Conservation (phyloP, 2,888 invertebrate species). For the Pseudoips prasinana region DNA sequence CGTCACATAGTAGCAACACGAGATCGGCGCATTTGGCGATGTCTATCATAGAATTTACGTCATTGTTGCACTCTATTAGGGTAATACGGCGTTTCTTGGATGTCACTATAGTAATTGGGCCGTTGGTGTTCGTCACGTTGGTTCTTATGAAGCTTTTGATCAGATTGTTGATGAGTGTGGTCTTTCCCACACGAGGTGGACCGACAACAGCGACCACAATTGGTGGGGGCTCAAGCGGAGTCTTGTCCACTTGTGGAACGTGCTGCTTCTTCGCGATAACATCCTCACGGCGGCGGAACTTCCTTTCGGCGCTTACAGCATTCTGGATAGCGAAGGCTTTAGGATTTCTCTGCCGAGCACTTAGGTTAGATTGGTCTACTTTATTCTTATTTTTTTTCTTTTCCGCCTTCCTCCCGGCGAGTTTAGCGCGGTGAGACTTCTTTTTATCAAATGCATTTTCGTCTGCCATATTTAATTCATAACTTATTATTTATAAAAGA, state of each 20-base stretch:
- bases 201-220: constrained; percentile 98
- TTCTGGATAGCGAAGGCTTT: constrained; percentile 99
- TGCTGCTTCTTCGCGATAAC: constrained; percentile 94
- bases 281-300: constrained; percentile 94
- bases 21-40: constrained; percentile 99
- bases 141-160: constrained; percentile 95
- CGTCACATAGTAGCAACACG: constrained; percentile 96
- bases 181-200: constrained; percentile 98
- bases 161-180: constrained; percentile 94
- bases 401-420: constrained; percentile 91
- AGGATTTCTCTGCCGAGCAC: constrained; percentile 93
- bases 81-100: constrained; percentile 98
- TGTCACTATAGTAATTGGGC: constrained; percentile 98
- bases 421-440: constrained; percentile 86
- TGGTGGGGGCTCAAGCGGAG: constrained; percentile 96
- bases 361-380: constrained; percentile 84
- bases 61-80: constrained; percentile 98
- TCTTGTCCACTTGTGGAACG: constrained; percentile 95
- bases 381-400: constrained; percentile 89
- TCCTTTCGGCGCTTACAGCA: constrained; percentile 92
- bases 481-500: constrained; percentile 1
- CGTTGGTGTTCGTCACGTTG: constrained; percentile 92
- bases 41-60: constrained; percentile 99
- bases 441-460: constrained; percentile 83
- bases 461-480: constrained; percentile 54